Evolutionary conservation across 2,113 vertebrate species (phyloP), one percentile per base, ranked within the genome.

Genomic region (Prunella himalayana): DNA sequence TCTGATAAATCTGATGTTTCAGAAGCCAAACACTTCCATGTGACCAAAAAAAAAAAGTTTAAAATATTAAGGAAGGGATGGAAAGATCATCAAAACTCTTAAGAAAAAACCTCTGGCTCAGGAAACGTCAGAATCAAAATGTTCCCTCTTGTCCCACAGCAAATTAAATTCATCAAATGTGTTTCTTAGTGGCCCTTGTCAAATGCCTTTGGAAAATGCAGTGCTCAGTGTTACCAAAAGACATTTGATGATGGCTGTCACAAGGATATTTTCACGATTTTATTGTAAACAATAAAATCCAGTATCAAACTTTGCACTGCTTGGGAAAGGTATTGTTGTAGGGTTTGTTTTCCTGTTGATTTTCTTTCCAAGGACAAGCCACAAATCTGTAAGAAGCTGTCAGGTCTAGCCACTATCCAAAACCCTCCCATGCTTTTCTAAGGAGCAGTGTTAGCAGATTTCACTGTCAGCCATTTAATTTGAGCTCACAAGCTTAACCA

Each of bases 381-480:
- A 16, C 23, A 95, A 57, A 82, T 68, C 42, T 63, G 21, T 85
- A 76, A 54, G 65, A 45, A 95, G 47, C 66, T 92, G 70, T 78
- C 91, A 95, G 37, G 53, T 82, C 27, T 41, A 80, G 45, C 84
- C 77, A 13, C 42, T 24, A 11, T 44, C 31, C 41, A 42, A 79
- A 94, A 82, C 47, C 33, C 35, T 88, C 41, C 17, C 9, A 20
- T 72, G 71, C 41, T 95, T 93, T 93, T 44, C 54, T 51, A 60
- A 73, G 79, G 27, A 96, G 64, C 21, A 28, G 10, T 24, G 64
- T 54, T 90, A 94, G 54, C 71, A 91, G 50, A 35, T 95, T 93
- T 96, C 79, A 86, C 71, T 88, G 75, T 90, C 95, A 95, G 37
- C 35, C 71, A 71, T 81, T 96, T 90, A 95, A 96, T 92, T 77